These are phyloP conservation scores for Noctua fimbriata DNA, from an alignment of 2,888 invertebrate species.

Conservation along the genomic window DNA sequence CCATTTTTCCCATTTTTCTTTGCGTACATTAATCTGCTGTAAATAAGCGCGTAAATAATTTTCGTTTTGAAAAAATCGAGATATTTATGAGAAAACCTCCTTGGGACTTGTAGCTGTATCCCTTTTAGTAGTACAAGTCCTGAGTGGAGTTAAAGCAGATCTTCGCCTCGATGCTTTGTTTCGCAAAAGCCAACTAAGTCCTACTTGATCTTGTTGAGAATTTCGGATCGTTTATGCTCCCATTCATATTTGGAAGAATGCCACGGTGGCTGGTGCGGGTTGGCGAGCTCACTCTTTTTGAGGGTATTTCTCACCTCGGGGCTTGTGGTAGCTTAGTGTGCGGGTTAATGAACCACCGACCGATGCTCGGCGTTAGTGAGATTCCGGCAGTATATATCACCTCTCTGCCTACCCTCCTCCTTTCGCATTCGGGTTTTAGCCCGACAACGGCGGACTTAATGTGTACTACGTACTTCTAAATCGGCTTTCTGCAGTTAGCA, in stretches of 20 bases:
- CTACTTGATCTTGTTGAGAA: background rate
- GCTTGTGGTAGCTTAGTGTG: background rate
- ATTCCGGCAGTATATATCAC: background rate
- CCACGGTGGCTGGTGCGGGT: background rate
- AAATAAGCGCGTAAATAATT: too few relatives aligned
- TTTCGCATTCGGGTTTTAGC: background rate
- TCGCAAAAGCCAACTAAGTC: background rate
- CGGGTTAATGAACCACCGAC: background rate
- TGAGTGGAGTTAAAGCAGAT: background rate
- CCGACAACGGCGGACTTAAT: background rate
- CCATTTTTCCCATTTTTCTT: too few relatives aligned
- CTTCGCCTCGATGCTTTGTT: background rate
- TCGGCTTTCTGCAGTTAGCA: background rate
- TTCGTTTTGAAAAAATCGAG: too few relatives aligned
- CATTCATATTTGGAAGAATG: background rate
- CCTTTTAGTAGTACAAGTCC: too few relatives aligned
- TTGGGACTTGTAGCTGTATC: too few relatives aligned
- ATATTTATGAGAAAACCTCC: too few relatives aligned
- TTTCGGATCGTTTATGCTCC: background rate
- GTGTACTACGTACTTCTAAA: background rate
- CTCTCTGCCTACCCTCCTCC: background rate
- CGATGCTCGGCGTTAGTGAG: background rate
- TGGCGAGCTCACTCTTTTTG: background rate
- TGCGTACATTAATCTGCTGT: too few relatives aligned
- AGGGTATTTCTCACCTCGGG: background rate